A percentile compares a stretch with the other conserved stretches of the same genome.
These are phyloP conservation scores for Rallus limicola DNA, from an alignment of 2,113 vertebrate species.

Conservation along the genomic window DNA sequence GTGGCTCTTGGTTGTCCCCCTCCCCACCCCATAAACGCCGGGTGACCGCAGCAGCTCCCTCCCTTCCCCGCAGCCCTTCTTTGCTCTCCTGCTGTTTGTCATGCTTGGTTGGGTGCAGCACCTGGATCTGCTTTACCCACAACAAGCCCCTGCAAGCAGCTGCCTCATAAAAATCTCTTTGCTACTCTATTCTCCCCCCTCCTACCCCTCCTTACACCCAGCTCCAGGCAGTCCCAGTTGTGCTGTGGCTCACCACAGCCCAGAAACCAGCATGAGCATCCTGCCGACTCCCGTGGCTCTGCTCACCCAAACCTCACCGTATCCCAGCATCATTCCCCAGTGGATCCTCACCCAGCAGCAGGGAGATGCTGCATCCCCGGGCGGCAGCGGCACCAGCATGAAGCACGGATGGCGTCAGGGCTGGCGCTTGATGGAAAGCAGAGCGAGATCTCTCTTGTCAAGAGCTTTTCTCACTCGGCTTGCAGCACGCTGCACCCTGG, in stretches of 20 bases:
- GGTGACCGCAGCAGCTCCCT: background rate
- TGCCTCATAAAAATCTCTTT: background rate
- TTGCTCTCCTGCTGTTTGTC: background rate
- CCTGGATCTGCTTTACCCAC: background rate
- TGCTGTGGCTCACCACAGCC: background rate
- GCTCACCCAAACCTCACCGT: fast-evolving
- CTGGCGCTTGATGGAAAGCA: background rate
- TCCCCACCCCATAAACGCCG: fast-evolving
- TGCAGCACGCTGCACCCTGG: background rate
- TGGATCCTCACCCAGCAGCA: fast-evolving
- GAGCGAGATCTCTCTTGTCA: background rate
- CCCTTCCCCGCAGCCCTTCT: background rate
- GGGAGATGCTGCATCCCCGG: background rate
- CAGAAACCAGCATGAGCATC: background rate
- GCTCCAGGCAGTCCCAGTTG: fast-evolving
- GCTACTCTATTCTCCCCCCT: background rate
- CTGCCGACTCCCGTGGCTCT: fast-evolving
- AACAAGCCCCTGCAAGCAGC: background rate
- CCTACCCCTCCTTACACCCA: too few species aligned
- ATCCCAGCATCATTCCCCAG: fast-evolving
- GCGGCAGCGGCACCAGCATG: fast-evolving
- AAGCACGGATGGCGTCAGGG: background rate
- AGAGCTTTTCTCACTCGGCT: background rate
- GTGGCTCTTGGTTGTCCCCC: background rate
- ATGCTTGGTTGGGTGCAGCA: background rate